Evolutionary conservation across 2,888 invertebrate species (phyloP).

Genomic region (Bombyx huttoni): DNA sequence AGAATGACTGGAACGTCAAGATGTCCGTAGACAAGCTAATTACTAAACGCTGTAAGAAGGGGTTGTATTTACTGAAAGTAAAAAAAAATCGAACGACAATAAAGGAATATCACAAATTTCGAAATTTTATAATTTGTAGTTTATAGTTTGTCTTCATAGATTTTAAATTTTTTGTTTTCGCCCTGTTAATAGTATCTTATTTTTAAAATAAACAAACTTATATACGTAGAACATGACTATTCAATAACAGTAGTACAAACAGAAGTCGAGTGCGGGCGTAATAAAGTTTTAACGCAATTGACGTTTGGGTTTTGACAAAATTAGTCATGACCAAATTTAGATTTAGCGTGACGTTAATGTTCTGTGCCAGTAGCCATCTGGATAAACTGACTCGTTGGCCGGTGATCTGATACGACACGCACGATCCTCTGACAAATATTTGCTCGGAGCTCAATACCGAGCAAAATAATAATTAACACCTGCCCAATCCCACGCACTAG

Average conservation of each 20-base stretch:
- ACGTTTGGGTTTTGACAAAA: neutral
- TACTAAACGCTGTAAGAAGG: no score
- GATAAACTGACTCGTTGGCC: conserved; percentile 24
- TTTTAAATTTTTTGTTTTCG: no score
- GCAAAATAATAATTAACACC: conserved; percentile 13
- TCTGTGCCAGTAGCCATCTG: conserved; percentile 43
- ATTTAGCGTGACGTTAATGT: conserved; percentile 24
- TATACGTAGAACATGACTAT: neutral
- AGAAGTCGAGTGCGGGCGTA: no score
- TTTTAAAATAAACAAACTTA: neutral
- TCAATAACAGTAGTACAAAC: no score
- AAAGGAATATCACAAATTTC: no score
- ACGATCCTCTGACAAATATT: conserved; percentile 10
- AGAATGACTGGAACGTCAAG: no score
- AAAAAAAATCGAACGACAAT: no score
- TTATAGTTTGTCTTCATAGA: no score
- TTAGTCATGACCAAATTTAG: conserved; percentile 31
- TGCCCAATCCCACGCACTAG: conserved; percentile 8
- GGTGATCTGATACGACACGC: conserved; percentile 18
- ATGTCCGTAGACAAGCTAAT: no score
- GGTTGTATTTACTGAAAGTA: no score
- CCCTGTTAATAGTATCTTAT: no score
- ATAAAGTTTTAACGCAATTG: neutral
- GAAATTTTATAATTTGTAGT: no score
- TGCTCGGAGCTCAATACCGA: conserved; percentile 2